phyloP scores from a whole-genome alignment of 2,888 invertebrate species.

The Miltochrista miniata region DNA sequence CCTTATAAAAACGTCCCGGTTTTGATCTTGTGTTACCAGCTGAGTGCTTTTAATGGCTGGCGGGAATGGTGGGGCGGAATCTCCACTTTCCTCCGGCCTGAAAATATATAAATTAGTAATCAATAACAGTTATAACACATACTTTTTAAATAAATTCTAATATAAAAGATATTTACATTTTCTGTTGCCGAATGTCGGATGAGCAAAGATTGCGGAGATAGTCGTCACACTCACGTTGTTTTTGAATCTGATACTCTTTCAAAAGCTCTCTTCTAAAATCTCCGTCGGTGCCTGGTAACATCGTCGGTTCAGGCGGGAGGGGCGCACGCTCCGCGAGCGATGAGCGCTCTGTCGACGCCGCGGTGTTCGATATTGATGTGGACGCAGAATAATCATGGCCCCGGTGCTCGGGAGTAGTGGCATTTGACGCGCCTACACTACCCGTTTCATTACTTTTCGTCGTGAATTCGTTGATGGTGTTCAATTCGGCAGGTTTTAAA shows the following conservation, averaged over 20 bases:
- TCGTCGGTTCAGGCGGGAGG: slow-evolving; percentile 54
- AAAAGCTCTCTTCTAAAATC: slow-evolving; percentile 86
- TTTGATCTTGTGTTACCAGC: slow-evolving; percentile 42
- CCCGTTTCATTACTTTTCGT: slow-evolving; percentile 57
- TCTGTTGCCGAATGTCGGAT: slow-evolving; percentile 64
- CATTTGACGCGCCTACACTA: slow-evolving; percentile 69
- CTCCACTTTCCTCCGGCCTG: slow-evolving; percentile 62
- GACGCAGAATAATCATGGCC: slow-evolving; percentile 86
- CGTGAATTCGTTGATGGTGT: slow-evolving; percentile 50
- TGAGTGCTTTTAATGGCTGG: slow-evolving; percentile 45
- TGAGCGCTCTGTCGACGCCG: slow-evolving; percentile 85
- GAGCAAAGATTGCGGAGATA: slow-evolving; percentile 75
- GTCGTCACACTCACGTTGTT: slow-evolving; percentile 85
- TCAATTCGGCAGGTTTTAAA: slow-evolving; percentile 47
- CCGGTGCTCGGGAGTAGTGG: slow-evolving; percentile 88
- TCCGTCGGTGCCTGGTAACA: slow-evolving; percentile 56
- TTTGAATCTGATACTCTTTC: slow-evolving; percentile 91
- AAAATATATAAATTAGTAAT: slow-evolving; percentile 32
- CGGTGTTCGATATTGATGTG: slow-evolving; percentile 86
- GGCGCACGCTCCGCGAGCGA: slow-evolving; percentile 61
- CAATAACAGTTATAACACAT: neutral
- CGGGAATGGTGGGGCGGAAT: slow-evolving; percentile 51
- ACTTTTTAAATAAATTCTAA: slow-evolving; percentile 8
- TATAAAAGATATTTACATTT: slow-evolving; percentile 56
- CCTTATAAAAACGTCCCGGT: slow-evolving; percentile 49